Evolutionary conservation across 1,140 invertebrate genomes (phyloP), one percentile per base, ranked within the genome.

Genomic region (Anthonomus grandis): DNA sequence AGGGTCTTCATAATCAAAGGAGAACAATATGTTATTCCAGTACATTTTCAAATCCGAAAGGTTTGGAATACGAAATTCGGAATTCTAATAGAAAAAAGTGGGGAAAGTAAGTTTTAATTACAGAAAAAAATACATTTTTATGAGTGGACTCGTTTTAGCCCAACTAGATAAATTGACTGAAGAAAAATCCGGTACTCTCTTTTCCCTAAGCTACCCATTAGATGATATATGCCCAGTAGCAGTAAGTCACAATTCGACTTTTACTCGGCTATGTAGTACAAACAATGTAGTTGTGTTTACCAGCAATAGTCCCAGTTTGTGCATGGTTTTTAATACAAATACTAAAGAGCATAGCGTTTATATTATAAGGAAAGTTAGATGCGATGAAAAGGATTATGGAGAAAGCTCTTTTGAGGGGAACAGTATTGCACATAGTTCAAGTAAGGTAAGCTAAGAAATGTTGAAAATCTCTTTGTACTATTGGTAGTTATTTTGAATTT

Each of bases 161-260:
- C n/a, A n/a, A n/a, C n/a, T n/a, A n/a, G 63, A 75, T 39, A 62
- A 70, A 52, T 37, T 70, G 21, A 62, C 66, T 17, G 15, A 25
- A 38, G 71, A 74, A 38, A 57, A 63, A 2, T 70, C 86, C 63
- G 85, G 87, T 1, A 83, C 83, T 1, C 77, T 90, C 37, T 95
- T 91, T 75, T 92, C 90, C 23, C 74, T 95, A 60, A 79, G 86
- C 17, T 91, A 95, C 80, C 91, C 92, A 1, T 75, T 95, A 23
- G 89, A 95, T 76, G 93, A 95, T 76, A 86, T 94, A 23, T 85
- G 86, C 48, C 92, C 92, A 3, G 81, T 95, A 23, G 76, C 93
- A 4, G 81, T 88, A 27, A 89, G 87, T 67, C 81, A 82, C 64
- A 81, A 81, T 65, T 73, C 72, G 9, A 27, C 44, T 76, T 52